Percentiles rank a stretch among this genome's conserved stretches.
Conservation (phyloP, 1,140 invertebrate genomes). For the Pseudomyrmex cubaensis region DNA sequence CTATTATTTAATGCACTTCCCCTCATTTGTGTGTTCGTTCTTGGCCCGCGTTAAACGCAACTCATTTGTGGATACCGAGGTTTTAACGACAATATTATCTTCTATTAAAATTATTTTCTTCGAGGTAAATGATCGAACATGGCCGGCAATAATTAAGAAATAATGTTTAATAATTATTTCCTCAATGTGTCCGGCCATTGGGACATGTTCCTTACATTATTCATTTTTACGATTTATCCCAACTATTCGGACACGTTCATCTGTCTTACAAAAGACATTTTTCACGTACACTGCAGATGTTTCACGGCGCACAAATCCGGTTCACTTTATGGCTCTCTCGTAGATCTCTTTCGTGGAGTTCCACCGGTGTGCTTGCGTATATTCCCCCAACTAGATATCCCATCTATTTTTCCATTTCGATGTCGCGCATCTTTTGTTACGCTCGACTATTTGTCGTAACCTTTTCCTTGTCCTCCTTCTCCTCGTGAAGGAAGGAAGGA, state of each 20-base stretch:
- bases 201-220: neutral
- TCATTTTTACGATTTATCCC: neutral
- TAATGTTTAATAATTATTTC: neutral
- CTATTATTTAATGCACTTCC: neutral
- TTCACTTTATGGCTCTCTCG: conserved; percentile 12
- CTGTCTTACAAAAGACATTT: neutral
- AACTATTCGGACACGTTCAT: neutral
- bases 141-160: neutral
- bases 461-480: too few relatives aligned
- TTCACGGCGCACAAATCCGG: neutral
- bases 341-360: neutral
- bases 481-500: too few relatives aligned
- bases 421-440: too few relatives aligned
- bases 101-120: neutral
- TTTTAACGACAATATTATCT: too few relatives aligned
- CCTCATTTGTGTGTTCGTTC: neutral
- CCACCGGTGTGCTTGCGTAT: neutral
- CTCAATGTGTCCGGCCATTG: too few relatives aligned
- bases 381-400: conserved; percentile 13
- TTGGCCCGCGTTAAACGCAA: neutral
- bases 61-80: too few relatives aligned
- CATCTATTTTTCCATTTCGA: conserved; percentile 21
- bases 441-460: too few relatives aligned
- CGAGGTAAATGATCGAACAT: too few relatives aligned
- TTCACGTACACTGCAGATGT: neutral